Percentiles rank a stretch among this genome's conserved stretches.
phyloP scores from a whole-genome alignment of 2,113 vertebrate genomes.

The Delphinapterus leucas region DNA sequence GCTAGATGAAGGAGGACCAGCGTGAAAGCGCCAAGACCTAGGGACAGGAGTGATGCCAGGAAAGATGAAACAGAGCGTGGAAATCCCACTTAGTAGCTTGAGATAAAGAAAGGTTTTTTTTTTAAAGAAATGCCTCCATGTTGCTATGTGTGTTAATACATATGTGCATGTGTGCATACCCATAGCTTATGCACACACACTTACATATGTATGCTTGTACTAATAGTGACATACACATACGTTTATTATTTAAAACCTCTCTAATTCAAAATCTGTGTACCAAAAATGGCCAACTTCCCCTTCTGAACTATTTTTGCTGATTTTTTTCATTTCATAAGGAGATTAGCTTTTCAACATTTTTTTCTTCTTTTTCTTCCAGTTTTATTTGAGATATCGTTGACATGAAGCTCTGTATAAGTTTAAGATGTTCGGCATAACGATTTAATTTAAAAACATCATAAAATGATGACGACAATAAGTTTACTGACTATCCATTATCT shows the following conservation, averaged over 20 bases:
- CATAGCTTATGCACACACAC: not conserved
- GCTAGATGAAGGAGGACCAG: too few species aligned
- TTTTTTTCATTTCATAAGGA: not conserved
- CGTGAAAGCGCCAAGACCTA: too few species aligned
- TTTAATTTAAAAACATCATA: not conserved
- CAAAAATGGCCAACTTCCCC: not conserved
- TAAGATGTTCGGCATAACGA: not conserved
- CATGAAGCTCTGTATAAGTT: not conserved
- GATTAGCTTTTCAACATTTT: not conserved
- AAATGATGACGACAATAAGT: not conserved
- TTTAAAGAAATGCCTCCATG: not conserved
- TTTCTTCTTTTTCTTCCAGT: not conserved
- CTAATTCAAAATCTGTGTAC: not conserved
- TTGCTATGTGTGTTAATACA: accelerated
- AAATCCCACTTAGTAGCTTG: too few species aligned
- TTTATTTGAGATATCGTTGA: not conserved
- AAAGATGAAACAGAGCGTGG: accelerated
- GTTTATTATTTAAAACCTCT: not conserved
- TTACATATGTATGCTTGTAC: accelerated
- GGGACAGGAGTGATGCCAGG: not conserved
- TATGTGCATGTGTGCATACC: accelerated
- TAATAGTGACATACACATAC: not conserved
- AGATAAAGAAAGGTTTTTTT: not conserved
- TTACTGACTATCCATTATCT: not conserved
- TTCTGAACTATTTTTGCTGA: not conserved